Evolutionary conservation across 2,888 invertebrate genomes (phyloP).

Genomic region (Quadroppia sp.): DNA sequence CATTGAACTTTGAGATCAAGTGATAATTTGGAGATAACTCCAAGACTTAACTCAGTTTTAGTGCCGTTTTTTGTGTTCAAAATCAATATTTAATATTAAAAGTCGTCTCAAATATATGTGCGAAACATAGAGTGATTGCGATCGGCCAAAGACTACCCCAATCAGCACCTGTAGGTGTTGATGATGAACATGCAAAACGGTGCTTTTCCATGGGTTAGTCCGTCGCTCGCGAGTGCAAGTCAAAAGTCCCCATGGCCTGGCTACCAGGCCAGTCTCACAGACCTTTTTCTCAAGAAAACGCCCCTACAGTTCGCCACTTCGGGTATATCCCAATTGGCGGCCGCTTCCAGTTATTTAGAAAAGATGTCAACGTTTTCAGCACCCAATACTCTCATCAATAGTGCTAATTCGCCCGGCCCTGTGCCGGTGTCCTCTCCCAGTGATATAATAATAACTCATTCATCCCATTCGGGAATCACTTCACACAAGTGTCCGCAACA

Average conservation of each 20-base stretch:
- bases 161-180: constrained; percentile 6
- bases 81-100: background rate
- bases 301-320: constrained; percentile 46
- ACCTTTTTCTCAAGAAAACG: constrained; percentile 48
- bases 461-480: background rate
- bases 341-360: constrained; percentile 48
- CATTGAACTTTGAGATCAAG: background rate
- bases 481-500: constrained; percentile 48
- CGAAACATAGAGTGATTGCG: background rate
- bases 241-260: constrained; percentile 48
- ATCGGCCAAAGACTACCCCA: background rate
- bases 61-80: constrained; percentile 3
- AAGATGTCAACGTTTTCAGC: constrained; percentile 47
- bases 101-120: background rate
- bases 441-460: constrained; percentile 22
- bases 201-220: constrained; percentile 48
- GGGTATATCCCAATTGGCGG: constrained; percentile 48
- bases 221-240: constrained; percentile 43
- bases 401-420: constrained; percentile 38
- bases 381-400: constrained; percentile 27
- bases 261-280: constrained; percentile 48
- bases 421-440: constrained; percentile 39
- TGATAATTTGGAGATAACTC: background rate
- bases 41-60: constrained; percentile 17
- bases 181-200: constrained; percentile 47